These are phyloP conservation scores for Theretra japonica DNA, from an alignment of 2,888 invertebrate genomes.

Conservation along the genomic window DNA sequence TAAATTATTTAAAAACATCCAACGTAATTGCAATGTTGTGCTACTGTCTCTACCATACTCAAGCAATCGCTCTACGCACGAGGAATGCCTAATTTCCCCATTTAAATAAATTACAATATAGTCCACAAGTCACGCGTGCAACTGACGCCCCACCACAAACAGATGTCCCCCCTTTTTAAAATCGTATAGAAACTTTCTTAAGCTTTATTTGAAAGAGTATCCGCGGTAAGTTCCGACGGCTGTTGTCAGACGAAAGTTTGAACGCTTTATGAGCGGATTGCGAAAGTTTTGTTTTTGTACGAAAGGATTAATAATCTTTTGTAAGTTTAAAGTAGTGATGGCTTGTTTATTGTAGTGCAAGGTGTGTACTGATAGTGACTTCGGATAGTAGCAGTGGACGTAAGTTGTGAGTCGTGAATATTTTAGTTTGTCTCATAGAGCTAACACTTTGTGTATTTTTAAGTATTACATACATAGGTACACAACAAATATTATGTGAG, in stretches of 20 bases:
- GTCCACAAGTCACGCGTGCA: slow-evolving; percentile 43
- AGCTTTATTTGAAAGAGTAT: slow-evolving; percentile 27
- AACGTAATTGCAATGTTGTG: not conserved
- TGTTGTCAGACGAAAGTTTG: slow-evolving; percentile 39
- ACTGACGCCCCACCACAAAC: slow-evolving; percentile 36
- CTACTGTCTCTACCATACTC: slow-evolving; percentile 12
- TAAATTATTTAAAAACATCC: no score
- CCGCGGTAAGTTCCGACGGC: slow-evolving; percentile 46
- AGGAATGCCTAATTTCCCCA: slow-evolving; percentile 51
- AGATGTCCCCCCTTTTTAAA: slow-evolving; percentile 29
- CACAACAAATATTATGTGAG: no score
- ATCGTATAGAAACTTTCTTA: slow-evolving; percentile 26
- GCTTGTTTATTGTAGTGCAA: not conserved
- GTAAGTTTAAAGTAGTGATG: not conserved
- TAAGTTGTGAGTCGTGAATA: no score
- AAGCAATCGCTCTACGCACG: slow-evolving; percentile 33
- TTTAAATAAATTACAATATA: slow-evolving; percentile 48
- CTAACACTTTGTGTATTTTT: no score
- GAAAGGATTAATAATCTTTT: slow-evolving; percentile 22
- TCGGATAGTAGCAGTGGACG: no score
- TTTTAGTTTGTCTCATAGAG: no score
- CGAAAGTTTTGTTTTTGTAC: slow-evolving; percentile 18
- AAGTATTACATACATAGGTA: no score
- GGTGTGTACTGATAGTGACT: not conserved
- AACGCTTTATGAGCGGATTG: slow-evolving; percentile 18